phyloP scores from a whole-genome alignment of 2,113 vertebrate genomes.

The Pterophyllum scalare region DNA sequence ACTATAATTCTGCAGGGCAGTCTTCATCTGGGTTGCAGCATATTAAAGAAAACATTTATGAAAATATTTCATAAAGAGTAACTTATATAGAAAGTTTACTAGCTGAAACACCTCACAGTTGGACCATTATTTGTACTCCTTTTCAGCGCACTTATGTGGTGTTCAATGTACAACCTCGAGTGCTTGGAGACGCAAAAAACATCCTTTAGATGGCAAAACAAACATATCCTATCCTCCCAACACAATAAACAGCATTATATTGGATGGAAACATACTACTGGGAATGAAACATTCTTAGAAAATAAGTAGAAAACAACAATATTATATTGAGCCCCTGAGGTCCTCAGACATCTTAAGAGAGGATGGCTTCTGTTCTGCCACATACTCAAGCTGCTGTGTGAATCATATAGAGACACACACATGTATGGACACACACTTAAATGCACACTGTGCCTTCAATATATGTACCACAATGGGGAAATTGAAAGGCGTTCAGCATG shows the following conservation, averaged over 20 bases:
- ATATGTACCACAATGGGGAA: slow-evolving; percentile 19
- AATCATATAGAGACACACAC: slow-evolving; percentile 33
- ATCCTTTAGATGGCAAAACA: slow-evolving; percentile 70
- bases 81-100: slow-evolving; percentile 53
- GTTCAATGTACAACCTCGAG: slow-evolving; percentile 62
- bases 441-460: slow-evolving; percentile 40
- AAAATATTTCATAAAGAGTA: slow-evolving; percentile 39
- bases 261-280: slow-evolving; percentile 69
- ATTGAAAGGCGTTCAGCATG: slow-evolving; percentile 40
- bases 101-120: slow-evolving; percentile 34
- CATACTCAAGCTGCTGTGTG: slow-evolving; percentile 49
- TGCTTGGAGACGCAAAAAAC: slow-evolving; percentile 70
- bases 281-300: slow-evolving; percentile 71
- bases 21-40: slow-evolving; percentile 12
- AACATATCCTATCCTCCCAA: slow-evolving; percentile 69
- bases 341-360: slow-evolving; percentile 68
- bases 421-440: slow-evolving; percentile 11
- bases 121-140: slow-evolving; percentile 50
- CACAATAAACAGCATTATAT: slow-evolving; percentile 73
- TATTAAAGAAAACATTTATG: slow-evolving; percentile 12
- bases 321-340: slow-evolving; percentile 73
- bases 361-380: slow-evolving; percentile 53
- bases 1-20: slow-evolving; percentile 12
- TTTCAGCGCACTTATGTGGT: slow-evolving; percentile 46
- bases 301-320: slow-evolving; percentile 72